Base-by-base conservation (phyloP, 2,888 invertebrate species). In the Dryomyza anilis region DNA sequence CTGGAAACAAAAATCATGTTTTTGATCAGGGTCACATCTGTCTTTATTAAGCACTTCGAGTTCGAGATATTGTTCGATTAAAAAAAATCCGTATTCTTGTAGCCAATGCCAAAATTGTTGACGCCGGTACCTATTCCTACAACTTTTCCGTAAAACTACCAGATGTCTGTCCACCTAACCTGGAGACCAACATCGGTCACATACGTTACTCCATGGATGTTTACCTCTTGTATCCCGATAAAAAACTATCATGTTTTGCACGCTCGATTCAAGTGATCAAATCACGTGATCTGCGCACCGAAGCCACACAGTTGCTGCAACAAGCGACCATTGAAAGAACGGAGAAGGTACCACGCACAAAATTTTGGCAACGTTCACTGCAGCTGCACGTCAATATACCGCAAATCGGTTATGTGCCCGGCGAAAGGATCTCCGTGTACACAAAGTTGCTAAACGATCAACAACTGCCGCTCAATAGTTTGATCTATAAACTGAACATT, bases 141-240 rank as follows among this genome's bases (percentile, higher is more conserved):
- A 74, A 69, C 14, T 79, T 81, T 45, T 71, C 72, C n/a, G 74
- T 79, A 8, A 70, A 73, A 33, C 62, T 81, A 45, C 81, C 81
- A 0, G 60, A 59, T 12, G 72, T 67, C 21, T 74, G 78, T 50
- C 78, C 81, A 10, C 73, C 78, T 3, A 75, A 75, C 14, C 76
- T 69, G 63, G 78, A 81, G 25, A 76, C 75, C 1, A 14, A 60
- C 1, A 67, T 72, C 19, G 81, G 80, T 2, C 73, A 73, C 21
- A 73, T 81, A 55, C 76, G 78, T 4, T 81, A 81, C 45, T 71
- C 69, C 6, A n/a, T 80, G 21, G 70, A 72, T 45, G 70, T 77
- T 10, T 66, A 73, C 43, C 33, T 78, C n/a, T 72, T 73, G 12
- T 68, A 70, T 36, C 64, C 72, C n/a, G 70, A 69, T 36, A 67